These are phyloP conservation scores for Pelodiscus sinensis DNA, from an alignment of 2,113 vertebrate genomes.

Conservation along the genomic window DNA sequence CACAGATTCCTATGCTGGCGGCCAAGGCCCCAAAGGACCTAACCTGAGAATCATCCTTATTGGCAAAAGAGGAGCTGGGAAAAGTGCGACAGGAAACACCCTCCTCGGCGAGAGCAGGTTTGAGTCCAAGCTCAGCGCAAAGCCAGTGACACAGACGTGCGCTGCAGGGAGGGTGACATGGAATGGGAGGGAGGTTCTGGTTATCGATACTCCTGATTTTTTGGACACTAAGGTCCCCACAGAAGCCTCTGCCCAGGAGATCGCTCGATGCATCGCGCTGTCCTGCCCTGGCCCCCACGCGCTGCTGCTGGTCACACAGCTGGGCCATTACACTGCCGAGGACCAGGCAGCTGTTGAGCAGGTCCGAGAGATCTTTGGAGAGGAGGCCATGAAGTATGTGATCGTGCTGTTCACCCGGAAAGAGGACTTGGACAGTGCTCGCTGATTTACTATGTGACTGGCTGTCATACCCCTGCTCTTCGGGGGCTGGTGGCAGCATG, in stretches of 20 bases:
- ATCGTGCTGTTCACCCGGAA: constrained; percentile 75
- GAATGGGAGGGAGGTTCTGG: constrained; percentile 26
- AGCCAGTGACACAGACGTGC: constrained; percentile 73
- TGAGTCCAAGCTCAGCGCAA: constrained; percentile 59
- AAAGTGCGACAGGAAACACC: no score
- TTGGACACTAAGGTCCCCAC: constrained; percentile 72
- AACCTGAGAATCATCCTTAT: background rate
- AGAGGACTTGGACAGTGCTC: constrained; percentile 40
- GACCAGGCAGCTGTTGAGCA: constrained; percentile 68
- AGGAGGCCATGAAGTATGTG: constrained; percentile 62
- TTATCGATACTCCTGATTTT: constrained; percentile 77
- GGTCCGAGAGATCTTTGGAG: constrained; percentile 70
- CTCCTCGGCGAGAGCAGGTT: constrained; percentile 62
- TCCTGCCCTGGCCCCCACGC: constrained; percentile 76
- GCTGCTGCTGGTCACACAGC: constrained; percentile 74
- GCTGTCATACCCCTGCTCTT: constrained; percentile 67
- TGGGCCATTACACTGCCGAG: constrained; percentile 71
- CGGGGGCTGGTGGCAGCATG: constrained; percentile 70
- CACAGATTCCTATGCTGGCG: no score
- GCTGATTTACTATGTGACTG: constrained; percentile 48
- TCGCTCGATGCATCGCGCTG: constrained; percentile 69
- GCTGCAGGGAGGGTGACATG: constrained; percentile 32
- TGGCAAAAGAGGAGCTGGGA: no score
- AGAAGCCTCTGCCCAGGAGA: constrained; percentile 69
- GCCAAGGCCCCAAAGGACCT: no score